Evolutionary conservation across 2,888 invertebrate species (phyloP).

Genomic region (Tethea ocularis): DNA sequence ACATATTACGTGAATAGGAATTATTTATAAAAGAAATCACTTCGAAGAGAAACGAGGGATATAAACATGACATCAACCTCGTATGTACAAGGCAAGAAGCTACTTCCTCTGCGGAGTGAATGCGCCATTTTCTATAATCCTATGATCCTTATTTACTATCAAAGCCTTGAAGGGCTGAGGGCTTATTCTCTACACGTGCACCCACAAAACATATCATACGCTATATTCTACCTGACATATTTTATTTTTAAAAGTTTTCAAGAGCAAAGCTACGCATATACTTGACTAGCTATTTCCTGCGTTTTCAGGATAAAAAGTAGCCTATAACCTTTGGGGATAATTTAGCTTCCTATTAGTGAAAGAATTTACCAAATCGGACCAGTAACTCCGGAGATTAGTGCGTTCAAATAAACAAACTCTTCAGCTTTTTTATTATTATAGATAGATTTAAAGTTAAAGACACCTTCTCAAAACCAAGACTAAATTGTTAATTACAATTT

Average conservation of each 20-base stretch:
- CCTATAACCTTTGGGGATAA: too few species aligned
- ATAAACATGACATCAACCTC: background rate
- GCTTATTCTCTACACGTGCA: slow-evolving; percentile 37
- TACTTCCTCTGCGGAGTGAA: slow-evolving; percentile 57
- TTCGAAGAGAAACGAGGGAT: background rate
- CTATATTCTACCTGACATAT: slow-evolving; percentile 21
- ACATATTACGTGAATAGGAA: too few species aligned
- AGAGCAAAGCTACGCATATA: background rate
- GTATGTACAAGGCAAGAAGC: slow-evolving; percentile 39
- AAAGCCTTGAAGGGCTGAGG: slow-evolving; percentile 44
- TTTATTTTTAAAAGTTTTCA: background rate
- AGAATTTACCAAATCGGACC: too few species aligned
- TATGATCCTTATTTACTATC: slow-evolving; percentile 75
- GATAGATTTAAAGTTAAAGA: too few species aligned
- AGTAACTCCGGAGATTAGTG: too few species aligned
- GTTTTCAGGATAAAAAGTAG: too few species aligned
- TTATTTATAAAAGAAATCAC: background rate
- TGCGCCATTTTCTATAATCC: slow-evolving; percentile 68
- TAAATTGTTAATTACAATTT: too few species aligned
- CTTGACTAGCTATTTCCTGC: too few species aligned
- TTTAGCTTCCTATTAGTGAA: too few species aligned
- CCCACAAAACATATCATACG: slow-evolving; percentile 36
- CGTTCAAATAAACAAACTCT: too few species aligned
- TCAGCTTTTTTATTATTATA: too few species aligned
- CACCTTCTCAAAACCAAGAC: too few species aligned